These are phyloP conservation scores for Galbula dea DNA, from an alignment of 2,113 vertebrate genomes.

Conservation along the genomic window DNA sequence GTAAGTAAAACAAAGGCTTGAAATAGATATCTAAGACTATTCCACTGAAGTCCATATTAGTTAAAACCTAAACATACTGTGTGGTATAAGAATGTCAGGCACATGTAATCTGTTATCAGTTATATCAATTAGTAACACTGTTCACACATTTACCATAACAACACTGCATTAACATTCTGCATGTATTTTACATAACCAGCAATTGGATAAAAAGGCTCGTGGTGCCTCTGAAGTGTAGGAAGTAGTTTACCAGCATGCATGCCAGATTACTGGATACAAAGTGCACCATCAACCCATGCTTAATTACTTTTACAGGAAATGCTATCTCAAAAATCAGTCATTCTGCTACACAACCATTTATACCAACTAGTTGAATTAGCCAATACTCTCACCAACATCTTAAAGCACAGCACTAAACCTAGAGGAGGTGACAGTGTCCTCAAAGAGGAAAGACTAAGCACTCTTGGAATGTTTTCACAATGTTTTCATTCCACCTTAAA, in stretches of 20 bases:
- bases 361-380: slow-evolving; percentile 38
- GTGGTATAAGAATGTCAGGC: slow-evolving; percentile 69
- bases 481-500: slow-evolving; percentile 3
- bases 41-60: slow-evolving; percentile 63
- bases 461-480: slow-evolving; percentile 38
- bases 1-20: slow-evolving; percentile 74
- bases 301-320: slow-evolving; percentile 59
- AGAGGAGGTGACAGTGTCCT: slow-evolving; percentile 28
- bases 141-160: slow-evolving; percentile 70
- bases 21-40: slow-evolving; percentile 68
- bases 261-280: slow-evolving; percentile 67
- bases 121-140: slow-evolving; percentile 75
- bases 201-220: slow-evolving; percentile 57
- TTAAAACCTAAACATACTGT: slow-evolving; percentile 67
- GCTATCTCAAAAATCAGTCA: slow-evolving; percentile 60
- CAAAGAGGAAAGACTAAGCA: slow-evolving; percentile 4
- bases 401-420: slow-evolving; percentile 61
- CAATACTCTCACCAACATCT: slow-evolving; percentile 53
- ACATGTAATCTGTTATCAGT: slow-evolving; percentile 66
- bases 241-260: slow-evolving; percentile 68
- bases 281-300: slow-evolving; percentile 67
- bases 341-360: slow-evolving; percentile 54
- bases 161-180: slow-evolving; percentile 70
- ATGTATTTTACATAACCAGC: slow-evolving; percentile 73
- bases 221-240: slow-evolving; percentile 67